Evolutionary conservation across 2,113 vertebrate genomes (phyloP).

Genomic region (Mobula hypostoma): DNA sequence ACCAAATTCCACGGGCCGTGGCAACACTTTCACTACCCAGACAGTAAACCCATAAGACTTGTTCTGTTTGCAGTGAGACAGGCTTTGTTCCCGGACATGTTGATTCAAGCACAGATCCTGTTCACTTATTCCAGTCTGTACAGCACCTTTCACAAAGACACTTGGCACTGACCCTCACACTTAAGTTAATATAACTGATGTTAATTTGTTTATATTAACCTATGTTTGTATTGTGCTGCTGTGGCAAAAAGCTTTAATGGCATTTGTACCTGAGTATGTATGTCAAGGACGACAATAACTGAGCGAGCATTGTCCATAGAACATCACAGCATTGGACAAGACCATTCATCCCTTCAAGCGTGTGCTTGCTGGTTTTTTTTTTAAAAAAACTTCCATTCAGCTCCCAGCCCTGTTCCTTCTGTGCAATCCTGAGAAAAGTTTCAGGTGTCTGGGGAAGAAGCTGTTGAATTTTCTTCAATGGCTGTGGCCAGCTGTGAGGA

Average conservation of each 20-base stretch:
- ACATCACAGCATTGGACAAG: not conserved
- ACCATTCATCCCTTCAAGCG: not conserved
- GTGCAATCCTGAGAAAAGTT: not conserved
- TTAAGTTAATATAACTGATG: not conserved
- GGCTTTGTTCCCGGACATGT: not conserved
- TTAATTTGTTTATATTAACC: too few species aligned
- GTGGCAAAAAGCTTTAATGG: too few species aligned
- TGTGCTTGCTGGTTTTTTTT: not conserved
- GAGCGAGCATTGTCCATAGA: not conserved
- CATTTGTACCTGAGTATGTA: too few species aligned
- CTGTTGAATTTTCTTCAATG: not conserved
- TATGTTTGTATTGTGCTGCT: too few species aligned
- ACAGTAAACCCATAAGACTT: not conserved
- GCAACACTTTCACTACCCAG: not conserved
- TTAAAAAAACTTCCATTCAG: not conserved
- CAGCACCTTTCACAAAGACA: not conserved
- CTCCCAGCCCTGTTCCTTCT: fast-evolving
- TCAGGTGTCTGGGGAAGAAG: too few species aligned
- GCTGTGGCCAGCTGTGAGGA: not conserved
- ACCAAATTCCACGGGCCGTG: not conserved
- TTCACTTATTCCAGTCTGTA: not conserved
- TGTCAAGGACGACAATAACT: too few species aligned
- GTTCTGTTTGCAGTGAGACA: not conserved
- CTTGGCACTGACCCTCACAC: not conserved
- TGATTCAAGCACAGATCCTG: not conserved